Conservation (phyloP, 2,113 vertebrate species). For the Nannobrachium achirus region DNA sequence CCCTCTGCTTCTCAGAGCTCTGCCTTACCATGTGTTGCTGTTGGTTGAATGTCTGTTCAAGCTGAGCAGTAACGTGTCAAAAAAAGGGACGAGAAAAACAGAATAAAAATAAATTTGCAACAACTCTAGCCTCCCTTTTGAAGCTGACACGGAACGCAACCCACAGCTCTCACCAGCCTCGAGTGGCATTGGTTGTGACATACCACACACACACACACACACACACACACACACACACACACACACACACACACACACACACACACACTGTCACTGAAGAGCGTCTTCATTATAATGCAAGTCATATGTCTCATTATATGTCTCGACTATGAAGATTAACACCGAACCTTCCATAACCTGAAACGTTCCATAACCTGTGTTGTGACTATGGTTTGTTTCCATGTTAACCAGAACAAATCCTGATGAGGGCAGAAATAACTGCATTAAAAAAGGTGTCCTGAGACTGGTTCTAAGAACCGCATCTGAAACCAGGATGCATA, state of each 20-base stretch:
- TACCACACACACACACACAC: neutral
- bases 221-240: neutral
- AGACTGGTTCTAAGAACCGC: too few species aligned
- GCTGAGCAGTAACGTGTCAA: neutral
- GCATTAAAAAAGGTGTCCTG: too few species aligned
- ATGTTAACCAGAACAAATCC: too few species aligned
- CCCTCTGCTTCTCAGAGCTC: slow-evolving; percentile 11
- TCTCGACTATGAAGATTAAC: too few species aligned
- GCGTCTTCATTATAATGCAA: slow-evolving; percentile 39
- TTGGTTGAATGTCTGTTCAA: neutral
- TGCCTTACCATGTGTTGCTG: slow-evolving; percentile 2
- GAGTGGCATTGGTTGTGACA: slow-evolving; percentile 4
- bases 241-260: neutral
- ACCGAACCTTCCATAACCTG: neutral
- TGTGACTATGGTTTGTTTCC: too few species aligned
- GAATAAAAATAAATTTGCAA: neutral
- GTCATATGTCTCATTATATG: too few species aligned
- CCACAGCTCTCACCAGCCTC: neutral
- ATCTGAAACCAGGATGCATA: too few species aligned
- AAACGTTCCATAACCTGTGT: too few species aligned
- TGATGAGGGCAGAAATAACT: too few species aligned
- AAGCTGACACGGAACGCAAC: slow-evolving; percentile 7
- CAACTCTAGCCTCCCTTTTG: neutral
- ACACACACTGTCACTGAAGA: slow-evolving; percentile 20
- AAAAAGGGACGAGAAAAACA: too few species aligned